These are phyloP conservation scores for Tethea ocularis DNA, from an alignment of 2,888 invertebrate species.

Conservation along the genomic window DNA sequence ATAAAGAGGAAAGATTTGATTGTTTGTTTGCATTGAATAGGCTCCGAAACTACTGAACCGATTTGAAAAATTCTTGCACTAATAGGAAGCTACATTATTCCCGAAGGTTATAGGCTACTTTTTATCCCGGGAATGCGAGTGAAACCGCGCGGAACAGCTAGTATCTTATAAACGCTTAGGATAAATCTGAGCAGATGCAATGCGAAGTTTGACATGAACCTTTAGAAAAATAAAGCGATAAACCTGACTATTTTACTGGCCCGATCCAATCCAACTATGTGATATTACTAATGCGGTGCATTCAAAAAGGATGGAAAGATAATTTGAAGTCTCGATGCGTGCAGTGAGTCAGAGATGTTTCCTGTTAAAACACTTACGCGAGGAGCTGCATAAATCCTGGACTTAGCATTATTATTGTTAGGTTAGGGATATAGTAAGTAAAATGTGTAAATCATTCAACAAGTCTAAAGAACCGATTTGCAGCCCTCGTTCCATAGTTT, in stretches of 20 bases:
- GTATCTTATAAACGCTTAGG: not conserved
- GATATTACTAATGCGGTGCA: not conserved
- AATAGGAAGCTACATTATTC: no score
- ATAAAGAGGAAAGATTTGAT: no score
- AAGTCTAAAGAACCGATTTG: not conserved
- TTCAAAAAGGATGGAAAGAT: constrained; percentile 7
- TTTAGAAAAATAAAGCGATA: not conserved
- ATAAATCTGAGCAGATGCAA: not conserved
- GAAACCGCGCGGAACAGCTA: no score
- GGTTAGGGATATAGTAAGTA: not conserved
- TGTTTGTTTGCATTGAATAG: no score
- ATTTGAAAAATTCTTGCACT: no score
- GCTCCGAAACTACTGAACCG: no score
- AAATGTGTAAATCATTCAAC: no score
- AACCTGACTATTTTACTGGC: not conserved
- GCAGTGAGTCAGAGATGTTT: constrained; percentile 6
- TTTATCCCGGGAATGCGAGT: no score
- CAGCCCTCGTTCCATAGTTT: no score
- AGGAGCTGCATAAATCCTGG: not conserved
- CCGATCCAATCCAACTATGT: not conserved
- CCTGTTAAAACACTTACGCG: constrained; percentile 4
- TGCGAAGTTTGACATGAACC: not conserved
- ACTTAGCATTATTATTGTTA: not conserved
- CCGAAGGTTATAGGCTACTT: no score
- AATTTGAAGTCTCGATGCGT: constrained; percentile 8